These are phyloP conservation scores for Tetramorium bicarinatum DNA, from an alignment of 2,888 invertebrate species.

Conservation along the genomic window DNA sequence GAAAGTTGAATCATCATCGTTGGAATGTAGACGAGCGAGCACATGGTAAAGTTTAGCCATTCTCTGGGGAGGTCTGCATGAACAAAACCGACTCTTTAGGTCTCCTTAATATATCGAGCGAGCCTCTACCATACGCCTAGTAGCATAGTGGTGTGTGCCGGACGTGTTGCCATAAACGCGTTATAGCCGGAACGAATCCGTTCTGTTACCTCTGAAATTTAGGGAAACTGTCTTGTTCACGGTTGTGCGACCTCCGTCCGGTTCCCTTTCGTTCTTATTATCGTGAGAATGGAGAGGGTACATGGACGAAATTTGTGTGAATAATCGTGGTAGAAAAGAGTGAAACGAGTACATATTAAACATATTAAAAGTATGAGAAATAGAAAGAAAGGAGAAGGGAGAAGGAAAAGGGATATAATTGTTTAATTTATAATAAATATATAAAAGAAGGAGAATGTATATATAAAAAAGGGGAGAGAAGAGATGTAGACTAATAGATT, in stretches of 20 bases:
- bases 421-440: conserved; percentile 4
- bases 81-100: conserved; percentile 82
- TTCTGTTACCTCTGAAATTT: conserved; percentile 77
- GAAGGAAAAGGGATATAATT: not conserved
- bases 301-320: conserved; percentile 72
- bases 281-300: conserved; percentile 57
- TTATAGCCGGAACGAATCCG: conserved; percentile 84
- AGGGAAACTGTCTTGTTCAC: conserved; percentile 71
- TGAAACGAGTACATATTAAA: not conserved
- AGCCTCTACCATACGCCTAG: conserved; percentile 34
- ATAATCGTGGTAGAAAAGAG: conserved; percentile 58
- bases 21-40: conserved; percentile 59
- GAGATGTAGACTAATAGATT: not conserved
- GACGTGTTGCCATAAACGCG: conserved; percentile 81
- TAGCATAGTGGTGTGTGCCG: conserved; percentile 41
- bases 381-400: not conserved
- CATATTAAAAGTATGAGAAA: not conserved
- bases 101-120: conserved; percentile 78
- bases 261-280: conserved; percentile 64
- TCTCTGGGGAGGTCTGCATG: conserved; percentile 57
- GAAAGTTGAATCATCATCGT: conserved; percentile 59
- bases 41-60: conserved; percentile 50
- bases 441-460: not conserved
- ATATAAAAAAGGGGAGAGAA: not conserved
- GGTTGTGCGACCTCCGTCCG: conserved; percentile 75